phyloP scores from a whole-genome alignment of 2,113 vertebrate species.

The Clarias macrocephalus region DNA sequence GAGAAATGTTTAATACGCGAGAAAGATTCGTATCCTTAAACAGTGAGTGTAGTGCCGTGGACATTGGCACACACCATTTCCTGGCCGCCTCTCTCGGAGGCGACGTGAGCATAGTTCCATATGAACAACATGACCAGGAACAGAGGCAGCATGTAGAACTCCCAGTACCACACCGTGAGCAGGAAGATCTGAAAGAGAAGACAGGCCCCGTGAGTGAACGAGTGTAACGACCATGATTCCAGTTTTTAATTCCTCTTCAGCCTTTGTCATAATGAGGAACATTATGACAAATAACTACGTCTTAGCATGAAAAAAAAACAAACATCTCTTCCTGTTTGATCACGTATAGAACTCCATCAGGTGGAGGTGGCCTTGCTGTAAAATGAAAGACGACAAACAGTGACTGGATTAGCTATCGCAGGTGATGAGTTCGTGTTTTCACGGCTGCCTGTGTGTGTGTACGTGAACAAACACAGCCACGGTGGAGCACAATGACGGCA shows the following conservation, averaged over 20 bases:
- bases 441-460: not conserved
- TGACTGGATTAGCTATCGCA: not conserved
- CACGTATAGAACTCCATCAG: not conserved
- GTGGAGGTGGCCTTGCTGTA: not conserved
- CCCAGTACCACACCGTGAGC: slow-evolving; percentile 87
- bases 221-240: slow-evolving; percentile 17
- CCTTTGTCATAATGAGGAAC: not conserved
- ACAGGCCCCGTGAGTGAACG: slow-evolving; percentile 18
- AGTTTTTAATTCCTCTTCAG: not conserved
- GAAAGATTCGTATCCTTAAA: not conserved
- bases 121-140: slow-evolving; percentile 82
- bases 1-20: not conserved
- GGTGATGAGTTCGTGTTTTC: slow-evolving; percentile 26
- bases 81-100: slow-evolving; percentile 74
- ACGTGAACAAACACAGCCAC: not conserved
- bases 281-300: not conserved
- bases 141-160: slow-evolving; percentile 93
- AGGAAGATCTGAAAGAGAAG: slow-evolving; percentile 80
- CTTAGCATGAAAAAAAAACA: not conserved
- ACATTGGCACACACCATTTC: slow-evolving; percentile 78
- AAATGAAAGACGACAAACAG: slow-evolving; percentile 23
- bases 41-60: not conserved
- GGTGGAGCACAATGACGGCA: not conserved
- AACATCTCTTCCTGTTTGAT: not conserved
- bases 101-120: slow-evolving; percentile 83